A percentile compares a stretch with the other conserved stretches of the same genome.
Evolutionary conservation across 2,888 invertebrate species (phyloP).

Genomic region (Drosophila ezoana): DNA sequence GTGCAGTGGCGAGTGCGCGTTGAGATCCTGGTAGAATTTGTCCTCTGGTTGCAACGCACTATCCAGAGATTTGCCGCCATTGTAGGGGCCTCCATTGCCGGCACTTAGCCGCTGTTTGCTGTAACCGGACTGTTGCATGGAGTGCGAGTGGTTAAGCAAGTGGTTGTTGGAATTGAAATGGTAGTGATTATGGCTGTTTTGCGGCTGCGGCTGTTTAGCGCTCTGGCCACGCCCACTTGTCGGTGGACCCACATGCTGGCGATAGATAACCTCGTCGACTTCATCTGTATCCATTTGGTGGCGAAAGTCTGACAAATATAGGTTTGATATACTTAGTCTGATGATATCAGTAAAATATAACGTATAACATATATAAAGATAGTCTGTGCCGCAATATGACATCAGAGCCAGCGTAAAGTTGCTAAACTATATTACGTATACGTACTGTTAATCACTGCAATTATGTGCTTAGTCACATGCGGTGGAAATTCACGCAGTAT

Average conservation of each 20-base stretch:
- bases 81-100: slow-evolving; percentile 67
- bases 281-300: slow-evolving; percentile 82
- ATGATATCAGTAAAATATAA: slow-evolving; percentile 3
- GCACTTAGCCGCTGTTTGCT: slow-evolving; percentile 77
- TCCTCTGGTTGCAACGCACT: slow-evolving; percentile 78
- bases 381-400: neutral
- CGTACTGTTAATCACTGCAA: slow-evolving; percentile 93
- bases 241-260: slow-evolving; percentile 57
- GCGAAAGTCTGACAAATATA: slow-evolving; percentile 68
- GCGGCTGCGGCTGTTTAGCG: slow-evolving; percentile 52
- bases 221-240: slow-evolving; percentile 44
- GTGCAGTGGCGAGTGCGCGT: slow-evolving; percentile 75
- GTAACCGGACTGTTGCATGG: slow-evolving; percentile 80
- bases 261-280: slow-evolving; percentile 76
- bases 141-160: slow-evolving; percentile 81
- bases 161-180: slow-evolving; percentile 83
- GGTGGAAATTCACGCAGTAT: slow-evolving; percentile 95
- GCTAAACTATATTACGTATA: slow-evolving; percentile 52
- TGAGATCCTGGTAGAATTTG: slow-evolving; percentile 74
- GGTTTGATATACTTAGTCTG: neutral
- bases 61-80: slow-evolving; percentile 80
- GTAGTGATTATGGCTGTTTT: slow-evolving; percentile 77
- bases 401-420: neutral
- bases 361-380: neutral
- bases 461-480: slow-evolving; percentile 94